phyloP scores from a whole-genome alignment of 1,140 invertebrate genomes.

The Mactra quadrangularis region DNA sequence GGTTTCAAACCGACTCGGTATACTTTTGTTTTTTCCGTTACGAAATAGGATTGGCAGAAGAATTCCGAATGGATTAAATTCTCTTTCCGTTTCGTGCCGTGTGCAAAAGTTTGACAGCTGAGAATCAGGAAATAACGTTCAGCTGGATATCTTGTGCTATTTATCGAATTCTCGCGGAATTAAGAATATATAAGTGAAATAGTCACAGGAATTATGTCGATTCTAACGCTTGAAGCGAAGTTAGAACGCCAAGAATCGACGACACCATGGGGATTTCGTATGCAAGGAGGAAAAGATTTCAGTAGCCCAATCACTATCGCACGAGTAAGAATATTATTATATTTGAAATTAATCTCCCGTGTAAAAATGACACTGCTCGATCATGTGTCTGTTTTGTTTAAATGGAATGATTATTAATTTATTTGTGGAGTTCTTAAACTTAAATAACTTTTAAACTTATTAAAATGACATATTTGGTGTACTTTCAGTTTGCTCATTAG shows the following conservation, averaged over 20 bases:
- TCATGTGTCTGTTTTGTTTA: no score
- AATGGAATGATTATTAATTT: no score
- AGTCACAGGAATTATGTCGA: conserved; percentile 68
- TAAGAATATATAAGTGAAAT: conserved; percentile 4
- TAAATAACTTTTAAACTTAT: no score
- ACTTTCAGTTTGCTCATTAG: no score
- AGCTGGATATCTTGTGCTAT: not conserved
- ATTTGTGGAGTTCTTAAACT: no score
- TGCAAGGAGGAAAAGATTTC: conserved; percentile 95
- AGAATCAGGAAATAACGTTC: conserved; percentile 50
- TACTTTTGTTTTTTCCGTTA: no score
- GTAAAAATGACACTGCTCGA: no score
- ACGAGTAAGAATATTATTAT: conserved; percentile 72
- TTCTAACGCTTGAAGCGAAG: conserved; percentile 79
- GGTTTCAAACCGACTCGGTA: no score
- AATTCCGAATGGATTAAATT: no score
- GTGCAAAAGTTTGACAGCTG: conserved; percentile 60
- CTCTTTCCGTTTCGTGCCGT: conserved; percentile 55
- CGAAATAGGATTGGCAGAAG: no score
- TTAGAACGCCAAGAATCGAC: conserved; percentile 76
- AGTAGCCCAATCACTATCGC: conserved; percentile 90
- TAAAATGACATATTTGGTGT: no score
- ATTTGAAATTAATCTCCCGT: no score
- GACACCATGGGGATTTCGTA: conserved; percentile 94
- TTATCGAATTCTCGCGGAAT: conserved; percentile 5